Evolutionary conservation across 2,113 vertebrate species (phyloP).

Genomic region (Gnathonemus longibarbis): DNA sequence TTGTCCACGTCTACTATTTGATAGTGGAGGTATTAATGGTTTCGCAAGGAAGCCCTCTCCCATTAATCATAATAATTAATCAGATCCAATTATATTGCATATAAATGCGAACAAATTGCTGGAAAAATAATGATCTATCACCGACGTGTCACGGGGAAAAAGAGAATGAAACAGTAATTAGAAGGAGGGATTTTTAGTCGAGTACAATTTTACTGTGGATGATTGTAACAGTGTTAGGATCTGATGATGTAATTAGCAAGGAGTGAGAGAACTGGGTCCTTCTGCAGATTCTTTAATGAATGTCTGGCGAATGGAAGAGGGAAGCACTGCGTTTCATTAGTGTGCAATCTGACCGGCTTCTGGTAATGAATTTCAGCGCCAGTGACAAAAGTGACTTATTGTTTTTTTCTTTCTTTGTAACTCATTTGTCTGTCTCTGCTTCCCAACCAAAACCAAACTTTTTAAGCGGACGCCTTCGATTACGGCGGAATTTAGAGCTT

Average conservation of each 20-base stretch:
- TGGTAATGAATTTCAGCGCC: constrained; percentile 35
- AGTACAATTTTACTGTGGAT: constrained; percentile 67
- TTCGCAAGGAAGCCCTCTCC: constrained; percentile 76
- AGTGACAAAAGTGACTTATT: constrained; percentile 31
- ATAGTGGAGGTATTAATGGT: constrained; percentile 86
- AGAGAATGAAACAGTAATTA: constrained; percentile 98
- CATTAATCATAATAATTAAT: constrained; percentile 99
- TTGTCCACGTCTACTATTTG: constrained; percentile 79
- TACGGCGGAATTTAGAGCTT: constrained; percentile 5
- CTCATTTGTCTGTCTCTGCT: constrained; percentile 31
- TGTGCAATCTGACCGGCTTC: constrained; percentile 28
- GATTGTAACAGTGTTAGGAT: constrained; percentile 74
- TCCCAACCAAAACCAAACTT: constrained; percentile 21
- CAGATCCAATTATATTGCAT: constrained; percentile 99
- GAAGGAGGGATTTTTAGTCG: constrained; percentile 80
- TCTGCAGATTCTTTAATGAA: constrained; percentile 71
- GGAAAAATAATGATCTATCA: constrained; percentile 99
- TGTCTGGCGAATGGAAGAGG: constrained; percentile 41
- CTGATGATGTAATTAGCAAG: constrained; percentile 90
- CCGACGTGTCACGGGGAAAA: constrained; percentile 84
- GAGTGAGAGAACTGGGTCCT: constrained; percentile 69
- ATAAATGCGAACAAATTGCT: constrained; percentile 99
- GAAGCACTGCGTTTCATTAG: constrained; percentile 29
- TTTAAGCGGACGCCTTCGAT: constrained; percentile 25
- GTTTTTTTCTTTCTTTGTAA: constrained; percentile 31